Evolutionary conservation across 1,140 invertebrate species (phyloP), one percentile per base, ranked within the genome.

Genomic region (Hylaeus volcanicus): DNA sequence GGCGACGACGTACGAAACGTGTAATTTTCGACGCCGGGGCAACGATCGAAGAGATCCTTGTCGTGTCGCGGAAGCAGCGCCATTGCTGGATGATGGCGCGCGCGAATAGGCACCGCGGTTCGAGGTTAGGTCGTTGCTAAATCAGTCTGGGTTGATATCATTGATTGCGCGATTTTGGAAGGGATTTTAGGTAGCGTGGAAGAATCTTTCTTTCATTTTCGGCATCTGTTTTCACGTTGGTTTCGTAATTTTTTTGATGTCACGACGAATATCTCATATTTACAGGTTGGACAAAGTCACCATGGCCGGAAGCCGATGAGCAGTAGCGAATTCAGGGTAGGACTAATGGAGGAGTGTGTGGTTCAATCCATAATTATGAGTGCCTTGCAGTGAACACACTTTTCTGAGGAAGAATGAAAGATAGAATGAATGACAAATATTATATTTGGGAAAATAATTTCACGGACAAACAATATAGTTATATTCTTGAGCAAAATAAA

Each of bases 51-150:
- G 26, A 37, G n/a, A 41, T 79, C 8, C 15, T 51, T 37, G 58
- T 37, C 15, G 9, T 58, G 63, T 64, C n/a, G n/a, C 53, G 51
- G 48, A 70, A 77, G 71, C 60, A 70, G 79, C 79, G 79, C 74
- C 74, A 64, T 78, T 58, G 39, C 12, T 5, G 3, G 60, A 55
- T 8, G 60, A 77, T 71, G 41, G 51, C 65, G 58, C 79, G 79
- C 74, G 58, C 12, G 65, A 78, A 15, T 71, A 56, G 51, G 65
- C 41, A 53, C 60, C 41, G 9, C 53, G 45, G 39, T 72, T 71
- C 68, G 74, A 78, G 80, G 66, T 71, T 82, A 78, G 61, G 11
- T 60, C 53, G 14, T 72, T 76, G 26, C 9, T 56, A 74, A n/a
- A 55, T 48, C 14, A 45, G 58, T 9, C 41, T 15, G 9, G 43